Percentiles rank a stretch among this genome's conserved stretches.
These are phyloP conservation scores for Trachemys scripta DNA, from an alignment of 2,113 vertebrate species.

Conservation along the genomic window DNA sequence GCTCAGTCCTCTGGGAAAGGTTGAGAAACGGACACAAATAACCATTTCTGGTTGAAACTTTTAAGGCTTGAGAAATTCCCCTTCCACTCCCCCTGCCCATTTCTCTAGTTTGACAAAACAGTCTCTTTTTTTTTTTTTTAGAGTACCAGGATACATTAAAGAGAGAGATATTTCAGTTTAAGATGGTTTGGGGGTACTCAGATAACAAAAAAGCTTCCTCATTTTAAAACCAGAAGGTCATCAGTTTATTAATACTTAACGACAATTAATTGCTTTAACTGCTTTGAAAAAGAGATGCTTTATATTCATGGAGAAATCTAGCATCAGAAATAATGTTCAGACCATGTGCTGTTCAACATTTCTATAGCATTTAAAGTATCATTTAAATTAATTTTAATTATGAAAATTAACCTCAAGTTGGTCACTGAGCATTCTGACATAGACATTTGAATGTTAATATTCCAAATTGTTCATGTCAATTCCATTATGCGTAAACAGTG, in stretches of 20 bases:
- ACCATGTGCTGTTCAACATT: constrained; percentile 7
- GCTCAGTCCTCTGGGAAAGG: neutral
- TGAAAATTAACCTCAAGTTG: constrained; percentile 39
- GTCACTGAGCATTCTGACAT: constrained; percentile 19
- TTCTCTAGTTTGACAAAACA: neutral
- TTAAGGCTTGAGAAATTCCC: constrained; percentile 21
- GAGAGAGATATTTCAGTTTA: neutral
- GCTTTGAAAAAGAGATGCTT: constrained; percentile 4
- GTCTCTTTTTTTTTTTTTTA: neutral
- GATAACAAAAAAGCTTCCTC: neutral
- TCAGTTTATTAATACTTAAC: constrained; percentile 63
- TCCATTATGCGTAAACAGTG: neutral
- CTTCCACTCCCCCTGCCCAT: too few relatives aligned
- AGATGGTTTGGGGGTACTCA: neutral
- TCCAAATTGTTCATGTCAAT: neutral
- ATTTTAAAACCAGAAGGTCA: constrained; percentile 29
- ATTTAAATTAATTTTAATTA: constrained; percentile 57
- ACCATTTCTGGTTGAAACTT: neutral
- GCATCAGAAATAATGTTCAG: constrained; percentile 31
- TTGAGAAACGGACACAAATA: constrained; percentile 2
- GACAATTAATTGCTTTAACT: constrained; percentile 44
- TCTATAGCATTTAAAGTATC: neutral
- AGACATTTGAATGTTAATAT: constrained; percentile 11
- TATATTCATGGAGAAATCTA: constrained; percentile 38
- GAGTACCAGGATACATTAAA: neutral